A percentile compares a stretch with the other conserved stretches of the same genome.
These are phyloP conservation scores for Aix galericulata DNA, from an alignment of 2,113 vertebrate species.

Conservation along the genomic window DNA sequence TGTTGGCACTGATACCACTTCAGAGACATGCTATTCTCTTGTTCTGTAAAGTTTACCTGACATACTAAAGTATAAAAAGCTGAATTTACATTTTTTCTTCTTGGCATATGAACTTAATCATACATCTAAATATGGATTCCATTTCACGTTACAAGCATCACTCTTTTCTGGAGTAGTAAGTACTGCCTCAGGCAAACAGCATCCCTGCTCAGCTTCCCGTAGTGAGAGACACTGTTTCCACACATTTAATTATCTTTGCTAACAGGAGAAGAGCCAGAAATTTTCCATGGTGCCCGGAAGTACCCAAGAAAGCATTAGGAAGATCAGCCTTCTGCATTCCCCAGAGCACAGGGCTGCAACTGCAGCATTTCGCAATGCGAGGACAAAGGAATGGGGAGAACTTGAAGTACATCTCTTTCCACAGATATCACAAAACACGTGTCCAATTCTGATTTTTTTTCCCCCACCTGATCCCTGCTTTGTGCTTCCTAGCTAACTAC, in stretches of 20 bases:
- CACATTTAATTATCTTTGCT: not conserved
- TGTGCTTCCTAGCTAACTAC: accelerated
- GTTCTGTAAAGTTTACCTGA: not conserved
- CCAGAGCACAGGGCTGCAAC: not conserved
- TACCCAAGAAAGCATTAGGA: not conserved
- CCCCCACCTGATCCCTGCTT: not conserved
- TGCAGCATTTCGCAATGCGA: not conserved
- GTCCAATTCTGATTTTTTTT: not conserved
- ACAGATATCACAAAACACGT: not conserved
- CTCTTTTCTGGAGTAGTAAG: not conserved
- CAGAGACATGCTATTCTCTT: not conserved
- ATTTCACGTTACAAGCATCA: not conserved
- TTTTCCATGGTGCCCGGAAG: not conserved
- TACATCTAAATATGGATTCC: not conserved
- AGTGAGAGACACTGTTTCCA: not conserved
- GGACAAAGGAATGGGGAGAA: not conserved
- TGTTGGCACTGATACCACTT: not conserved
- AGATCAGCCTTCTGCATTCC: not conserved
- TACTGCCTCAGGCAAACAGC: not conserved
- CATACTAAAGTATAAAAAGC: not conserved
- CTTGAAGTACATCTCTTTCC: not conserved
- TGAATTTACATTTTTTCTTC: not conserved
- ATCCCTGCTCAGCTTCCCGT: not conserved
- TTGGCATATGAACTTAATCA: not conserved
- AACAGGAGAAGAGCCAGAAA: not conserved